Evolutionary conservation across 2,888 invertebrate species (phyloP).

Genomic region (Rhogogaster chlorosoma): DNA sequence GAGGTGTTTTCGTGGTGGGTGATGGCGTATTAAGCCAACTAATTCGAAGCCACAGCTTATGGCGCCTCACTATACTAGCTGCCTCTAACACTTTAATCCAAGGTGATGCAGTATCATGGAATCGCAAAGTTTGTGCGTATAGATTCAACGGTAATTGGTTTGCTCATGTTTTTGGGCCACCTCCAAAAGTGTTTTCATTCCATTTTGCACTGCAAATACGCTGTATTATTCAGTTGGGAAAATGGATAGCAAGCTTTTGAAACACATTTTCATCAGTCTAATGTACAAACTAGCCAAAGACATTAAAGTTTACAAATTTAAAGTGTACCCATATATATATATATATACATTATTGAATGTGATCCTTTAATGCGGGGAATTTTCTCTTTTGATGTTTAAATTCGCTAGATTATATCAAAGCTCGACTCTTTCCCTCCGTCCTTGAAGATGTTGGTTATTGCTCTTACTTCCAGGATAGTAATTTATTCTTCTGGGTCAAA

Average conservation of each 20-base stretch:
- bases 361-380: not conserved
- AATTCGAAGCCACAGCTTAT: constrained; percentile 30
- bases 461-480: not conserved
- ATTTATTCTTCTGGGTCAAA: not conserved
- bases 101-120: constrained; percentile 22
- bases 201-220: not conserved
- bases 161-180: not conserved
- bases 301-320: not conserved
- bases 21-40: constrained; percentile 15
- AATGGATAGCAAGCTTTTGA: not conserved
- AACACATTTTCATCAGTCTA: not conserved
- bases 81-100: constrained; percentile 31
- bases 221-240: not conserved
- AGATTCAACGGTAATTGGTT: constrained; percentile 35
- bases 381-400: not conserved
- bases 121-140: constrained; percentile 12
- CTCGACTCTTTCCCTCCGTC: not conserved
- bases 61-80: not conserved
- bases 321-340: not conserved
- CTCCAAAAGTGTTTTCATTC: constrained; percentile 22
- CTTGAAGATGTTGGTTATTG: not conserved
- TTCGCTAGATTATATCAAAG: not conserved
- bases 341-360: not conserved
- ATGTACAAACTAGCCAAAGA: not conserved
- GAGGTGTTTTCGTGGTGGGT: not conserved